Evolutionary conservation across 2,888 invertebrate species (phyloP), one percentile per base, ranked within the genome.

Genomic region (Enchytraeus crypticus): DNA sequence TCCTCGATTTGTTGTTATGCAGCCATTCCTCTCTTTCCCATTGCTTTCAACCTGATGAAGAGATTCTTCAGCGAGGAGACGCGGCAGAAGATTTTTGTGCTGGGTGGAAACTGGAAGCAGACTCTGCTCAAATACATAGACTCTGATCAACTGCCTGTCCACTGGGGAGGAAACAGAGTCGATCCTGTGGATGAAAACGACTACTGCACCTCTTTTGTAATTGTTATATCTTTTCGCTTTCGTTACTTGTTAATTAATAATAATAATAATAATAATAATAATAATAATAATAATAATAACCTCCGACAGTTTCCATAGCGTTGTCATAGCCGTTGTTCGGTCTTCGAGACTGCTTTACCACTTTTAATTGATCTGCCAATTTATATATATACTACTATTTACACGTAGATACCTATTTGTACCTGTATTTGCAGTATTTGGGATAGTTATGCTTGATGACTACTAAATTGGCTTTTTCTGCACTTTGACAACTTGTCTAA

Each of bases 21-120:
- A 54, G 55, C 55, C 27, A 32, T 38, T 0, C 18, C 5, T 1
- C 86, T 92, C 14, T 93, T 92, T 77, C 85, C 90, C 0, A 82
- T 92, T 38, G 89, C 89, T 0, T 93, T 89, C 77, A 87, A 89
- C 51, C 84, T 92, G 33, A 84, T 89, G 0, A 90, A 91, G 76
- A 89, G 88, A 72, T 89, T 92, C 73, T 85, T 93, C 75, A 88
- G 91, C 74, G 92, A 92, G 70, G 89, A 90, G 74, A 93, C 92
- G 38, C 83, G 90, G 71, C 87, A 87, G 51, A 93, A 93, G 82
- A 90, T 93, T 61, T 85, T 86, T 73, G 90, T 93, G 67, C 86
- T 85, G 75, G 89, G 90, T 26, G 89, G 91, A 75, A 69, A 69
- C 5, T 66, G 64, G 63, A 66, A 62, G 55, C 34, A 62, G 18